Conservation (phyloP, 2,888 invertebrate genomes). For the Ochropleura plecta region DNA sequence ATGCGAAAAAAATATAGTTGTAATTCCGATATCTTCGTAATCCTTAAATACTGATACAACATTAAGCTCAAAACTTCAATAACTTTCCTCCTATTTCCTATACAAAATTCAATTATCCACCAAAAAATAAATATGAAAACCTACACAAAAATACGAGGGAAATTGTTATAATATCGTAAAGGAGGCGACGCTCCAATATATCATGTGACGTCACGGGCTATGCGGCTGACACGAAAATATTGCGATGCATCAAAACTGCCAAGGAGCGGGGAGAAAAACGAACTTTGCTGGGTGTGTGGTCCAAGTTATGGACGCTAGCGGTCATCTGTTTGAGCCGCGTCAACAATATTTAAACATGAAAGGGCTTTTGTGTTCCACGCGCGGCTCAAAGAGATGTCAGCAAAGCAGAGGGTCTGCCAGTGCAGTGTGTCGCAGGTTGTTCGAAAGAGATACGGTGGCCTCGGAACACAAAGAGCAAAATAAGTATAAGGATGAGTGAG, state of each 20-base stretch:
- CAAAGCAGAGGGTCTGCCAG: too few relatives aligned
- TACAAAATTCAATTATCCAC: conserved; percentile 51
- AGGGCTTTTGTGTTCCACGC: too few relatives aligned
- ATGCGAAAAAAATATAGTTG: neutral
- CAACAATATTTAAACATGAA: too few relatives aligned
- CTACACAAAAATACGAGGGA: conserved; percentile 43
- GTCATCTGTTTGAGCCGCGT: neutral
- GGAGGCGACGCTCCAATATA: conserved; percentile 82
- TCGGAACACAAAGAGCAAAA: too few relatives aligned
- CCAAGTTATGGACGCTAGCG: conserved; percentile 49
- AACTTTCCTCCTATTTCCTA: neutral
- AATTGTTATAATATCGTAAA: conserved; percentile 70
- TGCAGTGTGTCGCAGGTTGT: too few relatives aligned
- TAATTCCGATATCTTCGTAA: neutral
- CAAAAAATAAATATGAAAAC: conserved; percentile 57
- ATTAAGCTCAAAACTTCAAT: neutral
- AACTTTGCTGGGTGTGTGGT: conserved; percentile 68
- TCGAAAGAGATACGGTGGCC: too few relatives aligned
- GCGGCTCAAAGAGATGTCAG: too few relatives aligned
- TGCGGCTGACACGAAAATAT: conserved; percentile 89
- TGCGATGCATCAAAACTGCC: conserved; percentile 89
- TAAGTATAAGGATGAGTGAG: too few relatives aligned
- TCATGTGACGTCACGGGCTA: conserved; percentile 83
- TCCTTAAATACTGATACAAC: neutral
- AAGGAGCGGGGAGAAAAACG: conserved; percentile 82